Evolutionary conservation across 1,140 invertebrate genomes (phyloP).

Genomic region (Polypedilum pembai): DNA sequence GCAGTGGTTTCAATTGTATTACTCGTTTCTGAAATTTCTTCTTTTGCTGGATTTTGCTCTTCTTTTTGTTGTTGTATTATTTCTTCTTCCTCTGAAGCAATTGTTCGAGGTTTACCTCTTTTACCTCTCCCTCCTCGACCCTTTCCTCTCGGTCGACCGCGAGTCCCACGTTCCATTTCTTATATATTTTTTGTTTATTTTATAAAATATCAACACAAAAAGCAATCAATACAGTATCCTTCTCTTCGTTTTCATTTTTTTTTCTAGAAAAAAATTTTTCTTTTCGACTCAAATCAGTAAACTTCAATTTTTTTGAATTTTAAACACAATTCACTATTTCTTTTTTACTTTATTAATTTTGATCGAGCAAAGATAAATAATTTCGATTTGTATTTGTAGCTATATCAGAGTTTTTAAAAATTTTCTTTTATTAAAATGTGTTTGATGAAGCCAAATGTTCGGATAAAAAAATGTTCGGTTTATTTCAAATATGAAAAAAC

Average conservation of each 20-base stretch:
- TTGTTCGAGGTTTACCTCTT: slow-evolving; percentile 62
- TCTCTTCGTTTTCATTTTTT: not conserved
- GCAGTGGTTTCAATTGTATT: slow-evolving; percentile 36
- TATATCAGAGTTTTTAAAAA: not conserved
- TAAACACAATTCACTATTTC: not conserved
- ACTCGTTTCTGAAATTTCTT: slow-evolving; percentile 33
- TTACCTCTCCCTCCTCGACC: slow-evolving; percentile 62
- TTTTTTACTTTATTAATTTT: not conserved
- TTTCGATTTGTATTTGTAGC: not conserved
- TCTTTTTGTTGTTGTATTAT: slow-evolving; percentile 34
- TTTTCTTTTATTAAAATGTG: slow-evolving; percentile 3
- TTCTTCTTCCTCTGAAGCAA: slow-evolving; percentile 65
- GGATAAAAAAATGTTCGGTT: too few relatives aligned
- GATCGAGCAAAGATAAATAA: not conserved
- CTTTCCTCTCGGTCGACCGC: slow-evolving; percentile 50
- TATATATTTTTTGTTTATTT: not conserved
- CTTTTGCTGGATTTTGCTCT: slow-evolving; percentile 34
- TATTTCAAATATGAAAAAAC: slow-evolving; percentile 26
- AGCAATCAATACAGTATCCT: not conserved
- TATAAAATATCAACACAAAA: not conserved
- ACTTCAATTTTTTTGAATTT: not conserved
- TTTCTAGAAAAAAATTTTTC: not conserved
- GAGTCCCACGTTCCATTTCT: slow-evolving; percentile 45
- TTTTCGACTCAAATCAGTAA: not conserved
- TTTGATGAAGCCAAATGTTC: not conserved